A percentile compares a stretch with the other conserved stretches of the same genome.
phyloP scores from a whole-genome alignment of 2,113 vertebrate species.

The Sinosuthora webbiana region DNA sequence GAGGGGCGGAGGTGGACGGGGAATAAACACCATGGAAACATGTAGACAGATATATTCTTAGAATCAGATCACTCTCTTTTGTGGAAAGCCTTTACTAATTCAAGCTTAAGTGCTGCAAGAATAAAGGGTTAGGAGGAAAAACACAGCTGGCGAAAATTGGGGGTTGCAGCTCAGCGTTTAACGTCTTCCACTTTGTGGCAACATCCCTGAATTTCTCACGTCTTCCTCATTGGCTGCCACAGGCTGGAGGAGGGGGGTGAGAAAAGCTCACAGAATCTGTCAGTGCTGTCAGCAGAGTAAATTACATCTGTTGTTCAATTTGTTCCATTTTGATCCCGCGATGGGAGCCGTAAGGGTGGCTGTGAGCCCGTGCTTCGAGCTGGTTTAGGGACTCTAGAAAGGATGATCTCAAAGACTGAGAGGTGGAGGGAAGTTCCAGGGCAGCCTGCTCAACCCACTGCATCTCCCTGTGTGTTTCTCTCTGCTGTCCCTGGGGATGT shows the following conservation, averaged over 20 bases:
- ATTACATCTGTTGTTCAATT: slow-evolving; percentile 29
- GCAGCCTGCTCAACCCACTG: neutral
- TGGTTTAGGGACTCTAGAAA: neutral
- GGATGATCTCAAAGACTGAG: neutral
- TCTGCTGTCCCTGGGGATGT: neutral
- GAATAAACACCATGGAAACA: slow-evolving; percentile 59
- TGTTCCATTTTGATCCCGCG: neutral
- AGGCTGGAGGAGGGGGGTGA: slow-evolving; percentile 2
- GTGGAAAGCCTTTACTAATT: slow-evolving; percentile 63
- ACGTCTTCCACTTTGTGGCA: slow-evolving; percentile 51
- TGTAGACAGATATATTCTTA: slow-evolving; percentile 45
- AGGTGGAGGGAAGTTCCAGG: neutral
- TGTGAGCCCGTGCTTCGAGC: neutral
- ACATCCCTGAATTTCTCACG: slow-evolving; percentile 52
- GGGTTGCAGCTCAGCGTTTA: slow-evolving; percentile 43
- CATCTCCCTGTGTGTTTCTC: neutral
- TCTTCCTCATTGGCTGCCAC: slow-evolving; percentile 57
- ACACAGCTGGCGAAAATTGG: slow-evolving; percentile 76
- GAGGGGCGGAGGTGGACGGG: neutral
- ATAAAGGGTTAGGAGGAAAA: slow-evolving; percentile 68
- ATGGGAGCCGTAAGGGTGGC: slow-evolving; percentile 4
- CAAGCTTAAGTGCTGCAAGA: slow-evolving; percentile 45
- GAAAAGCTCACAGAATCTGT: slow-evolving; percentile 57
- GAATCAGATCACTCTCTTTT: slow-evolving; percentile 44
- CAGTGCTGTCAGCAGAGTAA: slow-evolving; percentile 54